A percentile compares a stretch with the other conserved stretches of the same genome.
These are phyloP conservation scores for Enteromius argenteus DNA, from an alignment of 2,797 vertebrate genomes.

Conservation along the genomic window DNA sequence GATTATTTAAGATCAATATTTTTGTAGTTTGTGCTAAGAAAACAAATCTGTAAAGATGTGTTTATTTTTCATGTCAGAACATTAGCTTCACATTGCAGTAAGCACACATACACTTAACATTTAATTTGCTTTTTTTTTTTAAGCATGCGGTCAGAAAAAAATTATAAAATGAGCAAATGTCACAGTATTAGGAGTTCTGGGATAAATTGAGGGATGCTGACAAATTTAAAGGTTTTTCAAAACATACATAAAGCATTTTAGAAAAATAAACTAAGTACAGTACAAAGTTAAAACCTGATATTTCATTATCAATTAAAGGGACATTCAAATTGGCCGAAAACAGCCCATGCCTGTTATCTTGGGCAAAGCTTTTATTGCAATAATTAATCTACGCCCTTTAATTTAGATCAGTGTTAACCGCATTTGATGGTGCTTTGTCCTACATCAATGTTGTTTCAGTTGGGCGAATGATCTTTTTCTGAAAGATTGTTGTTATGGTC, in stretches of 20 bases:
- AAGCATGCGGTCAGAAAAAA: not conserved
- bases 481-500: constrained; percentile 6
- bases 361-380: not conserved
- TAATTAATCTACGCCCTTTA: constrained; percentile 2
- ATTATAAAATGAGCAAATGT: not conserved
- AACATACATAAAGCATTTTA: not conserved
- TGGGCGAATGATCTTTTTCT: not conserved
- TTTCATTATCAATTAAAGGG: not conserved
- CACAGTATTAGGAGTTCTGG: not conserved
- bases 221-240: not conserved
- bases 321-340: not conserved
- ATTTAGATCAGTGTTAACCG: not conserved
- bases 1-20: not conserved
- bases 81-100: not conserved
- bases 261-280: not conserved
- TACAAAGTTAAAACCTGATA: not conserved
- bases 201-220: not conserved
- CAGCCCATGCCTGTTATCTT: not conserved
- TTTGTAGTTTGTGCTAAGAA: not conserved
- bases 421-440: constrained; percentile 24
- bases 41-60: not conserved
- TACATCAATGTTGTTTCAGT: constrained; percentile 1
- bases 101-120: not conserved
- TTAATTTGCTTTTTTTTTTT: not conserved
- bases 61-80: not conserved